Base-by-base conservation (phyloP, 2,797 vertebrate genomes). In the Podarcis lilfordi region DNA sequence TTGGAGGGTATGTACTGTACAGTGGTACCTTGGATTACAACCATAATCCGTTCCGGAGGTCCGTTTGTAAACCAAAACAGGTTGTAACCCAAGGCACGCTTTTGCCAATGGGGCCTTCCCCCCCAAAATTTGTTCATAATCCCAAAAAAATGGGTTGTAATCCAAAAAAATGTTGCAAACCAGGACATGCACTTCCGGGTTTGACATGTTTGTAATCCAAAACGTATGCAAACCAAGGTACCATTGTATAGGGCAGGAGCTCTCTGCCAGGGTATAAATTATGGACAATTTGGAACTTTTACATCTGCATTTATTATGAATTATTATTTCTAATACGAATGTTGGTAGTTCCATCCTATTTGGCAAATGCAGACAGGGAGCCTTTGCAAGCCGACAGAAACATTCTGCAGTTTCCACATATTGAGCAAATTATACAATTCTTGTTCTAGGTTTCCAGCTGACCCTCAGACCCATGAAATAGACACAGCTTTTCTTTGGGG, bases 401-500 rank as follows among this genome's bases (percentile, higher is more conserved):
- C 7, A 37, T 45, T 77, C 35, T 76, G 35, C 74, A 21, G 55
- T 13, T 43, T n/a, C 55, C 9, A 19, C 59, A 84, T 85, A 69
- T 69, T n/a, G 21, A 79, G 17, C 74, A 69, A 35, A 61, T 32
- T 59, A 61, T 84, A 32, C 88, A 91, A 2, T 91, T 94, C 89
- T 82, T 89, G 88, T 82, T 45, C 37, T 37, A 95, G 94, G 85
- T 96, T 97, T 89, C 93, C 94, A 19, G 91, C 92, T 6, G 92
- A 96, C 91, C 83, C 83, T 64, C 80, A 93, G 91, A 92, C 93
- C 89, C 95, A 92, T 87, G 93, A 89, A 88, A 92, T 94, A 89
- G 94, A 95, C 50, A 94, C 86, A 45, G 93, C 94, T 78, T 96
- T 96, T 89, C 94, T 96, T 35, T 95, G 95, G 95, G 96, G 93